A percentile compares a stretch with the other conserved stretches of the same genome.
phyloP scores from a whole-genome alignment of 2,888 invertebrate genomes.

The Aproaerema taeniolella region DNA sequence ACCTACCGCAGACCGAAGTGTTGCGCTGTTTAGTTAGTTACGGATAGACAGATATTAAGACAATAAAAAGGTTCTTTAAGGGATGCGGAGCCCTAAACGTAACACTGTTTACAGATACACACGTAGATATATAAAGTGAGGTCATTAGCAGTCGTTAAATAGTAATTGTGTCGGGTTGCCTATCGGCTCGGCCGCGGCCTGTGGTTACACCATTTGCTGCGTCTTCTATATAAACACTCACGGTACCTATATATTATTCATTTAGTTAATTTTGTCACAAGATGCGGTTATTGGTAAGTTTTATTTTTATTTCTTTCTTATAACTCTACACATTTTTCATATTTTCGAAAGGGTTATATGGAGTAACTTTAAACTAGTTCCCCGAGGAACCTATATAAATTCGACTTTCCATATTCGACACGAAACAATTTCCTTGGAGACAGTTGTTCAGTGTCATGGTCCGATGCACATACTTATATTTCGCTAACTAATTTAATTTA shows the following conservation, averaged over 20 bases:
- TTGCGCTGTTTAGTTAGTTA: not conserved
- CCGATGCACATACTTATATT: too few species aligned
- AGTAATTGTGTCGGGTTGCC: not conserved
- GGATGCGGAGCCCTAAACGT: too few species aligned
- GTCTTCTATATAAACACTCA: not conserved
- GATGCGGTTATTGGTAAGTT: constrained; percentile 5
- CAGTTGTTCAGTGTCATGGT: too few species aligned
- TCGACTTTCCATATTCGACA: not conserved
- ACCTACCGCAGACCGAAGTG: not conserved
- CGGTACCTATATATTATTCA: not conserved
- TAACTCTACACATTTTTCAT: not conserved
- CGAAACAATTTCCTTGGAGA: not conserved
- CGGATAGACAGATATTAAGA: not conserved
- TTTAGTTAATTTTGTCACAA: not conserved
- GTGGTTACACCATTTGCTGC: not conserved
- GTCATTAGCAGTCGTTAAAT: not conserved
- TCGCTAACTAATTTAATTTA: too few species aligned
- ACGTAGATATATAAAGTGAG: not conserved
- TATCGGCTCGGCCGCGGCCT: not conserved
- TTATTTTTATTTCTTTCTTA: not conserved
- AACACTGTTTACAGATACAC: too few species aligned
- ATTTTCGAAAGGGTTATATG: not conserved
- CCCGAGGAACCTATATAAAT: not conserved
- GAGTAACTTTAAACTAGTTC: too few species aligned
- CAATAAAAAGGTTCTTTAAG: not conserved